phyloP scores from a whole-genome alignment of 1,140 invertebrate species.

The Harlomillsia oculata region DNA sequence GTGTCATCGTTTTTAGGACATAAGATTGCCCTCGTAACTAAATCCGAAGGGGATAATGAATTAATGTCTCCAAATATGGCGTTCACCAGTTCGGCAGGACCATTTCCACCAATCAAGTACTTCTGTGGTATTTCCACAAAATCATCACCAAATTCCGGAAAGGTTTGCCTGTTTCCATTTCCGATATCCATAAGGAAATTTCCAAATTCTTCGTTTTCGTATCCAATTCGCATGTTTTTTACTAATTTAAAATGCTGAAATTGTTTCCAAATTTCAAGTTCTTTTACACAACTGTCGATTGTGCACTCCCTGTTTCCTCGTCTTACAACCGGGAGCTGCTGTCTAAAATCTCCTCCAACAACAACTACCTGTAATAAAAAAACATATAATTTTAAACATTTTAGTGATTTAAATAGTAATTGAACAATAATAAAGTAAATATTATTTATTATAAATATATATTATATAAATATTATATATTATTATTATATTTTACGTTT shows the following conservation, averaged over 20 bases:
- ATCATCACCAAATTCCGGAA: conserved; percentile 7
- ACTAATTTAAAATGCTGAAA: conserved; percentile 25
- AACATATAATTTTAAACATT: conserved; percentile 37
- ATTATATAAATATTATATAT: no score
- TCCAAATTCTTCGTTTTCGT: conserved; percentile 13
- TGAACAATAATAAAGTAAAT: conserved; percentile 40
- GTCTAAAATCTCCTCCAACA: conserved; percentile 43
- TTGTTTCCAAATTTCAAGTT: conserved; percentile 36
- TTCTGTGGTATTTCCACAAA: conserved; percentile 31
- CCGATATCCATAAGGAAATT: conserved; percentile 28
- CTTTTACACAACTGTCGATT: conserved; percentile 40
- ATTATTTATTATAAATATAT: conserved; percentile 39
- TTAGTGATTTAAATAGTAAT: conserved; percentile 38
- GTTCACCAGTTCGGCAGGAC: no score
- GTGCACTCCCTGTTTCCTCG: conserved; percentile 42
- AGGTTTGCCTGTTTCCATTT: conserved; percentile 28
- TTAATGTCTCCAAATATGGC: conserved; percentile 37
- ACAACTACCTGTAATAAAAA: conserved; percentile 20
- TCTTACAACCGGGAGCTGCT: conserved; percentile 44
- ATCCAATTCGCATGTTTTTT: conserved; percentile 30
- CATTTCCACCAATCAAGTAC: conserved; percentile 32
- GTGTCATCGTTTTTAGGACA: no score
- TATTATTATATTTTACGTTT: no score
- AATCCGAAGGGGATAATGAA: conserved; percentile 11
- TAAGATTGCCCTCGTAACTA: conserved; percentile 38